Conservation (phyloP, 2,888 invertebrate species). For the Iselma pallidipennis region DNA sequence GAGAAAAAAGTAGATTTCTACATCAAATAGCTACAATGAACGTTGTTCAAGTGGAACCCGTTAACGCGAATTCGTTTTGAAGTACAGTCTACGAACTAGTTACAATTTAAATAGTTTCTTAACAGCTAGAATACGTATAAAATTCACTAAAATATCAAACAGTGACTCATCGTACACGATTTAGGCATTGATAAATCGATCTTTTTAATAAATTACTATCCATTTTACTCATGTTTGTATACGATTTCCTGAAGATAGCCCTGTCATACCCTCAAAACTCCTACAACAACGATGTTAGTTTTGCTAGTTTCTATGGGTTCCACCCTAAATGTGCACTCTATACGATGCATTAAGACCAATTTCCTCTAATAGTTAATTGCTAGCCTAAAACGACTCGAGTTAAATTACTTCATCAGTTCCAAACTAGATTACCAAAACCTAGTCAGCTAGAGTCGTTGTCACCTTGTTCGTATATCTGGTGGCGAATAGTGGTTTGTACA, state of each 20-base stretch:
- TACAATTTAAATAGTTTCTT: too few relatives aligned
- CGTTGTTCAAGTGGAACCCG: too few relatives aligned
- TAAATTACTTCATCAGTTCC: background rate
- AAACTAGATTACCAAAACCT: background rate
- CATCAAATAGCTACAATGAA: too few relatives aligned
- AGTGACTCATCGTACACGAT: background rate
- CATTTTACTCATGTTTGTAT: background rate
- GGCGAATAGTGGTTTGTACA: conserved; percentile 6
- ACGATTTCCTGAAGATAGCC: background rate
- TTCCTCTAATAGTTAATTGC: conserved; percentile 16
- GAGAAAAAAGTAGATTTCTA: too few relatives aligned
- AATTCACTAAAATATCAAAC: too few relatives aligned
- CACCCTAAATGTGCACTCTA: conserved; percentile 5
- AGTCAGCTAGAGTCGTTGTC: background rate
- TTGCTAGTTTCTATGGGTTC: background rate
- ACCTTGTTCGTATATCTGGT: background rate
- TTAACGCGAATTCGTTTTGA: too few relatives aligned
- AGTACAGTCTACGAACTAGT: too few relatives aligned
- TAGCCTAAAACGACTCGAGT: background rate
- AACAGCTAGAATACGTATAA: too few relatives aligned
- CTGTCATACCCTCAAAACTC: background rate
- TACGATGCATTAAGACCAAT: conserved; percentile 10
- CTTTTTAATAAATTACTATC: background rate
- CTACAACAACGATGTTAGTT: background rate
- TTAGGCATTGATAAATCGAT: background rate